A percentile compares a stretch with the other conserved stretches of the same genome.
Evolutionary conservation across 1,140 invertebrate genomes (phyloP).

Genomic region (Sesamia nonagrioides): DNA sequence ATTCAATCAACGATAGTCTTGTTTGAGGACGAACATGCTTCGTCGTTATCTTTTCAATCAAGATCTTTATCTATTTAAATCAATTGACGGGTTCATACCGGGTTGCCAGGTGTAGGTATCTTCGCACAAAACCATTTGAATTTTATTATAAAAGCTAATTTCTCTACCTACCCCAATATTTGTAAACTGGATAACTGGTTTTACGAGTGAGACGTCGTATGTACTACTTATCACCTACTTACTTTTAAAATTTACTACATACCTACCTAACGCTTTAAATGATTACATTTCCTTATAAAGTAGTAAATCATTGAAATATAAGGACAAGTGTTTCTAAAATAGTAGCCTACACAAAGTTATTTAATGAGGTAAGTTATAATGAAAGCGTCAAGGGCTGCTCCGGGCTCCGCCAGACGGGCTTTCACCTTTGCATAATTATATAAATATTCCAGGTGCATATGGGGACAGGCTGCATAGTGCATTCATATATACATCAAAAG

Average conservation of each 20-base stretch:
- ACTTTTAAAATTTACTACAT: too few species aligned
- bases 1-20: conserved; percentile 4
- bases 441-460: conserved; percentile 38
- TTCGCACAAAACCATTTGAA: background rate
- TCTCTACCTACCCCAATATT: background rate
- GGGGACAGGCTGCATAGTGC: conserved; percentile 24
- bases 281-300: too few species aligned
- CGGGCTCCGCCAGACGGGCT: conserved; percentile 36
- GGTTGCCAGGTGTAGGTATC: too few species aligned
- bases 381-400: conserved; percentile 43
- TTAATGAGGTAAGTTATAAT: conserved; percentile 40
- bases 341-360: background rate
- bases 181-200: too few species aligned
- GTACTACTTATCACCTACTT: too few species aligned
- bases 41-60: background rate
- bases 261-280: too few species aligned
- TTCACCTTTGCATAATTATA: conserved; percentile 37
- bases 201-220: too few species aligned
- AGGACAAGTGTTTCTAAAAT: too few species aligned
- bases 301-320: background rate
- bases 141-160: background rate
- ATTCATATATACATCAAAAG: conserved; percentile 20
- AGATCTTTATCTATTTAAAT: background rate
- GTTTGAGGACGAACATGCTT: background rate
- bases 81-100: too few species aligned